Percentiles rank a stretch among this genome's conserved stretches.
Evolutionary conservation across 2,797 vertebrate species (phyloP).

Genomic region (Bradypodion ventrale): DNA sequence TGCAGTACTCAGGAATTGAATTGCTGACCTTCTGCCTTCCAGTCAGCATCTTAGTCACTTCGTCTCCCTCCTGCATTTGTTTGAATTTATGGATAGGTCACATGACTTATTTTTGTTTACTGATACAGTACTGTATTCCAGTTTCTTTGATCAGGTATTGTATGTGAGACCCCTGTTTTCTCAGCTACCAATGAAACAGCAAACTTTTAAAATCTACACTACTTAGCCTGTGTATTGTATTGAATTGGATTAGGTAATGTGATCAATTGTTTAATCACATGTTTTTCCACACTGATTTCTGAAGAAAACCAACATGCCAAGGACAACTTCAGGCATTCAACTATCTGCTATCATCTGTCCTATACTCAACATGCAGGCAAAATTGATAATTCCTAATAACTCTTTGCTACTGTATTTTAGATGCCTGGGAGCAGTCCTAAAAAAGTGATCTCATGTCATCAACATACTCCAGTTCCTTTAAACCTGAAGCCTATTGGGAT

Average conservation of each 20-base stretch:
- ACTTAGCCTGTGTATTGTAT: neutral
- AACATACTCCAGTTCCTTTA: neutral
- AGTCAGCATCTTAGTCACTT: no score
- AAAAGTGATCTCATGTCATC: neutral
- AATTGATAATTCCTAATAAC: neutral
- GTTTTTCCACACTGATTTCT: neutral
- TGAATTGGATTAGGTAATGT: conserved; percentile 6
- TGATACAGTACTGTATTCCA: no score
- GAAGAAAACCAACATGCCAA: neutral
- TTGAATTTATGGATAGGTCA: no score
- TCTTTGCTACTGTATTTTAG: neutral
- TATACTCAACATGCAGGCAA: neutral
- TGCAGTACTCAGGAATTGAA: no score
- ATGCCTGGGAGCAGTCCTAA: neutral
- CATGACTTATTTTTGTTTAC: no score
- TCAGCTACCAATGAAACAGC: conserved; percentile 11
- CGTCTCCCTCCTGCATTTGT: no score
- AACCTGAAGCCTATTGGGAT: neutral
- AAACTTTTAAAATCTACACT: conserved; percentile 47
- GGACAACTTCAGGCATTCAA: neutral
- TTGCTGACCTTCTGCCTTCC: no score
- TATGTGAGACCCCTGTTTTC: conserved; percentile 7
- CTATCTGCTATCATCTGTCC: neutral
- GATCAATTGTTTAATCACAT: conserved; percentile 30
- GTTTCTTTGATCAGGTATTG: conserved; percentile 58